Base-by-base conservation (phyloP, 2,797 vertebrate species). In the Centropyge bicolor region DNA sequence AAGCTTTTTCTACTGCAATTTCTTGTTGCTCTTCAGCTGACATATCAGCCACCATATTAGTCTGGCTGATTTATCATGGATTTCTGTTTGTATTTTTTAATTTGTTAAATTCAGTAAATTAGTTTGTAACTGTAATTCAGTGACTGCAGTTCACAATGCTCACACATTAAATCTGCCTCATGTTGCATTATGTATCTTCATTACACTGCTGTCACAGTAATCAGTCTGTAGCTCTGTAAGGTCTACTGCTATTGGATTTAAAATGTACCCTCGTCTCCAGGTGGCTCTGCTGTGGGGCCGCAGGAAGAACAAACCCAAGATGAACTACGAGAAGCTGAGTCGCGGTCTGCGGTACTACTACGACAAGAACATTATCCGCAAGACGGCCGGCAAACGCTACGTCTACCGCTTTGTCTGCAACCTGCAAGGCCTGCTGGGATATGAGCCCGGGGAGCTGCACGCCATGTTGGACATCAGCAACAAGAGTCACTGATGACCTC, bases 281-380 rank as follows among this genome's bases (percentile, higher is more conserved):
- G 94, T 95, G 6, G 93, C 94, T 1, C 80, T 92, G 84, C 86
- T 94, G 54, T 95, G 94, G 94, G 94, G 93, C 4, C 90, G 78
- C 2, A 91, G 92, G 66, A 95, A 95, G 83, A 94, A 95, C 90
- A 95, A 95, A 57, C 94, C 94, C 35, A 95, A 94, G 83, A 95
- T 94, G 94, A 95, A 95, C 87, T 95, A 95, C 7, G 94, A 95
- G 83, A 95, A 95, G 89, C 89, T 95, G 60, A 95, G 94, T 57
- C 92, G 94, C 0, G 92, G 94, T 0, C 87, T 95, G 4, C 89
- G 94, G 22, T 95, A 95, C 86, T 95, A 95, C 85, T 95, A 95
- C 3, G 94, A 95, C 90, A 95, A 95, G 68, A 94, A 95, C 88
- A 95, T 95, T 64, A 95, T 95, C 76, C 89, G 91, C 52, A 95